A percentile compares a stretch with the other conserved stretches of the same genome.
These are phyloP conservation scores for Gymnoscopelus braueri DNA, from an alignment of 2,797 vertebrate genomes.

Conservation along the genomic window DNA sequence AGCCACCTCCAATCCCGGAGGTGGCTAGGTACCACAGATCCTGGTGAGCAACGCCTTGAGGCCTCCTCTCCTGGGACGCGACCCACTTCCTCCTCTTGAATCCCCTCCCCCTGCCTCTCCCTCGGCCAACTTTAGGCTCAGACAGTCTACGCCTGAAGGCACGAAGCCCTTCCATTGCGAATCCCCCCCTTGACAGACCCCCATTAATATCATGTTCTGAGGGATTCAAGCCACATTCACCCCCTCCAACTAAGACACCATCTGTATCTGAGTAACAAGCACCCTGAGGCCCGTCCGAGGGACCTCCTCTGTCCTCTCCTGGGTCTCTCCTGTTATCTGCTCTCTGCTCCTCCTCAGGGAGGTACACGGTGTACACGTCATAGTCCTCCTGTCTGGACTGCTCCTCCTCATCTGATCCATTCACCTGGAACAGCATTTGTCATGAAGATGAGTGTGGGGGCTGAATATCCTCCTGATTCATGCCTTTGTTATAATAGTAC, in stretches of 20 bases:
- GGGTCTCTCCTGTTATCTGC: constrained; percentile 44
- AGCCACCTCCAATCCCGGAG: constrained; percentile 66
- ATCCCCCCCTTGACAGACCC: constrained; percentile 34
- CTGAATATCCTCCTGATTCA: neutral
- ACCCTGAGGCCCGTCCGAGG: constrained; percentile 56
- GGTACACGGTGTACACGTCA: constrained; percentile 79
- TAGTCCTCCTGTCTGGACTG: constrained; percentile 77
- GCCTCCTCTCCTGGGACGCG: constrained; percentile 71
- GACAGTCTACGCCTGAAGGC: constrained; percentile 63
- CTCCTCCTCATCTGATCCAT: constrained; percentile 79
- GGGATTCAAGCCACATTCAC: constrained; percentile 58
- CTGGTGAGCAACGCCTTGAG: constrained; percentile 51
- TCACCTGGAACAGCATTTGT: constrained; percentile 72
- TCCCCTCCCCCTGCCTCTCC: constrained; percentile 73
- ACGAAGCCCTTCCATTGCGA: constrained; percentile 55
- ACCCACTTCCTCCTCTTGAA: constrained; percentile 75
- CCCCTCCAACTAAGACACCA: constrained; percentile 47
- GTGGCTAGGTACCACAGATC: constrained; percentile 78
- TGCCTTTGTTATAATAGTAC: too few relatives aligned
- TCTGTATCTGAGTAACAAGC: constrained; percentile 58
- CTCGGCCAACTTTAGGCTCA: constrained; percentile 55
- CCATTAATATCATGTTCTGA: constrained; percentile 58
- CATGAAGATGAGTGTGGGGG: neutral
- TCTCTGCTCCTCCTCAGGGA: constrained; percentile 79
- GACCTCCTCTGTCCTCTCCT: constrained; percentile 56